A percentile compares a stretch with the other conserved stretches of the same genome.
phyloP scores from a whole-genome alignment of 2,888 invertebrate species.

The Allygus modestus region DNA sequence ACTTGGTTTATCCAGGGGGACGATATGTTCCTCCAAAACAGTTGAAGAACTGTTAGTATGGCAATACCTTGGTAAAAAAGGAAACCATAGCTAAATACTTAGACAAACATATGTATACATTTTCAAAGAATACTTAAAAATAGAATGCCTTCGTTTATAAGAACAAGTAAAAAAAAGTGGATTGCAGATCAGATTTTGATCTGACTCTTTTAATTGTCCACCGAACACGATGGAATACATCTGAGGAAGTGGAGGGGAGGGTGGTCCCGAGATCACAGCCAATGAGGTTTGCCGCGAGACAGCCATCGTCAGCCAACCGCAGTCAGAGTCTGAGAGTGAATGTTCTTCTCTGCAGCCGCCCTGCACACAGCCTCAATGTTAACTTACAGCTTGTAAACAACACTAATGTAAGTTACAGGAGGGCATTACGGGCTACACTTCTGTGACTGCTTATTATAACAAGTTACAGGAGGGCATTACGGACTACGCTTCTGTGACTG shows the following conservation, averaged over 20 bases:
- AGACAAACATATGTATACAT: background rate
- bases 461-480: too few relatives aligned
- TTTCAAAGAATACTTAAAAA: background rate
- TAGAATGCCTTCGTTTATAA: background rate
- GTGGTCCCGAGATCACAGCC: slow-evolving; percentile 54
- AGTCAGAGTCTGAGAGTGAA: slow-evolving; percentile 62
- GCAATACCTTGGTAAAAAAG: background rate
- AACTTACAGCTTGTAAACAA: too few relatives aligned
- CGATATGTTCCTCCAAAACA: too few relatives aligned
- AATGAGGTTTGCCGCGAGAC: slow-evolving; percentile 36
- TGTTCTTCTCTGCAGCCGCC: slow-evolving; percentile 50
- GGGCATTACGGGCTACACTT: too few relatives aligned
- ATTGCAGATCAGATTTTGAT: background rate
- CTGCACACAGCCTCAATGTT: background rate
- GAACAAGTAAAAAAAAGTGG: background rate
- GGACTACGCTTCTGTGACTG: too few relatives aligned
- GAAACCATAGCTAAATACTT: background rate
- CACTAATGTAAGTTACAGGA: too few relatives aligned
- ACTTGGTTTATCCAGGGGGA: too few relatives aligned
- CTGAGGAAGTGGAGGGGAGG: background rate
- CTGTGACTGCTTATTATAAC: too few relatives aligned
- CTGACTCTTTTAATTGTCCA: background rate
- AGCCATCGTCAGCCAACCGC: slow-evolving; percentile 65
- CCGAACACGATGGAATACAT: background rate
- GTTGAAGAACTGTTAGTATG: too few relatives aligned